These are phyloP conservation scores for Sarcophaga subvicina DNA, from an alignment of 2,888 invertebrate species.

Conservation along the genomic window DNA sequence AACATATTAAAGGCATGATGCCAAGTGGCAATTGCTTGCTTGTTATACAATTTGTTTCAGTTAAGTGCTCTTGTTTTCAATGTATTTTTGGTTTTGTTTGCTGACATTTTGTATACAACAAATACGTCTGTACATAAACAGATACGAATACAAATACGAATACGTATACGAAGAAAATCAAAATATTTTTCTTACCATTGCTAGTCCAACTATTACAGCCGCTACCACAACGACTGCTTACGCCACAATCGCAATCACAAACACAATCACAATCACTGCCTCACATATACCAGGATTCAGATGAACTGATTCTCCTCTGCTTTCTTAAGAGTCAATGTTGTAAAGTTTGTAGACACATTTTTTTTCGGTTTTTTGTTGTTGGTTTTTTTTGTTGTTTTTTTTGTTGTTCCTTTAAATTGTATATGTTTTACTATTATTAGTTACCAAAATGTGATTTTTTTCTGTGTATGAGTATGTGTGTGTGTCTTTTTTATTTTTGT, in stretches of 20 bases:
- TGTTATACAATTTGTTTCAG: constrained; percentile 68
- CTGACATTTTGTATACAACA: neutral
- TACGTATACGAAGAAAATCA: neutral
- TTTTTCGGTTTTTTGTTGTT: too few relatives aligned
- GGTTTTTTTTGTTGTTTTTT: neutral
- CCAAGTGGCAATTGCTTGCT: constrained; percentile 67
- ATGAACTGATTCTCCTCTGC: neutral
- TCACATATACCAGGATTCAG: neutral
- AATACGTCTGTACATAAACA: neutral
- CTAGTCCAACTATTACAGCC: neutral
- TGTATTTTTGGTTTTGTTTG: constrained; percentile 42
- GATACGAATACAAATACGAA: neutral
- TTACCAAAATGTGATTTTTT: neutral
- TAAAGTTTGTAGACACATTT: constrained; percentile 48
- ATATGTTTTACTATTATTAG: too few relatives aligned
- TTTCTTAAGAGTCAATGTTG: neutral
- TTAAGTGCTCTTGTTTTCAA: constrained; percentile 62
- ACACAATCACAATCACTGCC: neutral
- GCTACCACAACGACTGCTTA: neutral
- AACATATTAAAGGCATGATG: constrained; percentile 62
- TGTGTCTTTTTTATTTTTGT: neutral
- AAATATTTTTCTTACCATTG: neutral
- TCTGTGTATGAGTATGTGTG: neutral
- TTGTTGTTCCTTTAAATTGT: constrained; percentile 7
- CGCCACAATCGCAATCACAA: neutral